Percentiles rank a stretch among this genome's conserved stretches.
These are phyloP conservation scores for Xiphias gladius DNA, from an alignment of 2,113 vertebrate species.

Conservation along the genomic window DNA sequence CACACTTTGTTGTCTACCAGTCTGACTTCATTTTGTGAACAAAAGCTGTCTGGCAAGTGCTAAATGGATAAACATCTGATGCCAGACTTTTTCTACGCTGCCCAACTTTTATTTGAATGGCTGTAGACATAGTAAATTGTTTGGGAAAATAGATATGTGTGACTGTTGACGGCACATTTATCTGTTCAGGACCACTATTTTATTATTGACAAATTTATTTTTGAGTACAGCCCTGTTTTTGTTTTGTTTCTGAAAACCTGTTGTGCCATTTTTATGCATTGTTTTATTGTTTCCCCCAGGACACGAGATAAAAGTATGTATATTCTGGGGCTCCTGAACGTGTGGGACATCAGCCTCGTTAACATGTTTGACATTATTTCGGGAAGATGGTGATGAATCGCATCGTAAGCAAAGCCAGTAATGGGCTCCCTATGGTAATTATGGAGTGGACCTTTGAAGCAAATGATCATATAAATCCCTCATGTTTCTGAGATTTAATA, in stretches of 20 bases:
- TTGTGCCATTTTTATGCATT: constrained; percentile 30
- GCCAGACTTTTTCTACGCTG: not conserved
- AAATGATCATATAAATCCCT: constrained; percentile 62
- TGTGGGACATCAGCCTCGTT: constrained; percentile 57
- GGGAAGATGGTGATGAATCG: constrained; percentile 54
- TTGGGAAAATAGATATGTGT: not conserved
- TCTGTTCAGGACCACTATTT: constrained; percentile 1
- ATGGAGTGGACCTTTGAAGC: constrained; percentile 65
- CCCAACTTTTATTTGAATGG: constrained; percentile 4
- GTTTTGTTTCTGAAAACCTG: constrained; percentile 18
- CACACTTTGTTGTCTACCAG: not conserved
- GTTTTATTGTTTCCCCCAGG: constrained; percentile 41
- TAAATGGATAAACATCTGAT: constrained; percentile 17
- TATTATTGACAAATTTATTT: constrained; percentile 2
- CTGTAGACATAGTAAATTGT: constrained; percentile 20
- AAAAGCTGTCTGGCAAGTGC: not conserved
- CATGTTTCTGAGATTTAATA: constrained; percentile 49
- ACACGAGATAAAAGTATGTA: constrained; percentile 41
- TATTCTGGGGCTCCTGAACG: constrained; percentile 43
- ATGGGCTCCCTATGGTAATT: constrained; percentile 73
- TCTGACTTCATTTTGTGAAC: constrained; percentile 12
- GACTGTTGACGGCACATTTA: not conserved
- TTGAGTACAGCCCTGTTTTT: constrained; percentile 4
- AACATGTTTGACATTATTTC: constrained; percentile 64
- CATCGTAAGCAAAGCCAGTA: constrained; percentile 55